Percentiles rank a stretch among this genome's conserved stretches.
These are phyloP conservation scores for Lepus americanus DNA, from an alignment of 2,113 vertebrate genomes.

Conservation along the genomic window DNA sequence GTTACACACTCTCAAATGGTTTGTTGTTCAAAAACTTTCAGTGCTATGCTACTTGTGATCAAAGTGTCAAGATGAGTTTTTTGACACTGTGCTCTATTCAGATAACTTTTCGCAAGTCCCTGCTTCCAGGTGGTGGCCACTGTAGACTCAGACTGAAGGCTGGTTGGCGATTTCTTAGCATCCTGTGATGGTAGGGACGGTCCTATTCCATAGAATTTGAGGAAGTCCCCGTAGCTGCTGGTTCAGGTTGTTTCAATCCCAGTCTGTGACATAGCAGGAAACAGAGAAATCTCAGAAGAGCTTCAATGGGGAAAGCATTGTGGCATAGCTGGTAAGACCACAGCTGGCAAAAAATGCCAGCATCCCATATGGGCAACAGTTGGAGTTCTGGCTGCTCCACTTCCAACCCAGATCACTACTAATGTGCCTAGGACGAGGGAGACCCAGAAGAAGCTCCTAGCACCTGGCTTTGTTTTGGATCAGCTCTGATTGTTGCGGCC, in stretches of 20 bases:
- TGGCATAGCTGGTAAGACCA: too few species aligned
- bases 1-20: conserved; percentile 89
- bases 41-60: conserved; percentile 86
- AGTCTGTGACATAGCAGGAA: not conserved
- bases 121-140: not conserved
- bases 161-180: not conserved
- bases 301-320: not conserved
- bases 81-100: conserved; percentile 66
- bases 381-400: too few species aligned
- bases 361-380: too few species aligned
- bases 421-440: too few species aligned
- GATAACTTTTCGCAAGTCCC: conserved; percentile 49
- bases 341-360: too few species aligned
- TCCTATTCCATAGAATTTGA: not conserved
- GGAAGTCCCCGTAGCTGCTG: too few species aligned
- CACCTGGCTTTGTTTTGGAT: too few species aligned
- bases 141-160: not conserved
- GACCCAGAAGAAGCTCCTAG: too few species aligned
- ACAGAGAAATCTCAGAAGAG: not conserved
- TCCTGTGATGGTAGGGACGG: not conserved
- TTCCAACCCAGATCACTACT: too few species aligned
- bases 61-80: conserved; percentile 82
- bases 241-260: not conserved
- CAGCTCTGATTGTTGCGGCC: too few species aligned
- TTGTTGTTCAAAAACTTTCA: conserved; percentile 90